phyloP scores from a whole-genome alignment of 2,113 vertebrate species.

The Heptranchias perlo region DNA sequence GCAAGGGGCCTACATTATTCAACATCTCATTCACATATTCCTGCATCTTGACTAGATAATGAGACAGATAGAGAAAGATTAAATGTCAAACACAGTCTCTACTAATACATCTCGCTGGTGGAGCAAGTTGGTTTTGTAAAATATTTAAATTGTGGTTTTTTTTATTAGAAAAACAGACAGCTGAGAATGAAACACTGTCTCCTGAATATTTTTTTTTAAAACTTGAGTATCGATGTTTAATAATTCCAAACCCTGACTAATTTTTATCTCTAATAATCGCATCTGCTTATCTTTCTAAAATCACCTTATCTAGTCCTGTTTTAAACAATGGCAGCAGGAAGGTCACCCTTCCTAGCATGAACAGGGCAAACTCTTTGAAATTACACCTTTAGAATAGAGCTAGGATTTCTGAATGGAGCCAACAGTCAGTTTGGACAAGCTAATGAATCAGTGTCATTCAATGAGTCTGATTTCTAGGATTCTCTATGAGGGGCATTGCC shows the following conservation, averaged over 20 bases:
- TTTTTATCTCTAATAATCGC: background rate
- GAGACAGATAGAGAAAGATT: background rate
- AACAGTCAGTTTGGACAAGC: background rate
- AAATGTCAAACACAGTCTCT: background rate
- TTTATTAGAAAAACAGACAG: background rate
- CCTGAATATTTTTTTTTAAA: background rate
- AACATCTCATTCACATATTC: background rate
- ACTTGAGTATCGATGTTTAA: background rate
- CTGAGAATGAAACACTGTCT: background rate
- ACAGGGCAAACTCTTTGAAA: background rate
- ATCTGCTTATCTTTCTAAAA: background rate
- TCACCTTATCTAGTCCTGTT: background rate
- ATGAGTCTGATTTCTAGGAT: background rate
- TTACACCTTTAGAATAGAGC: background rate
- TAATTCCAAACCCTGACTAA: background rate
- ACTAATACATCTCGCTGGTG: background rate
- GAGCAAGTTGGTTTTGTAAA: background rate
- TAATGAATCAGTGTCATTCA: slow-evolving; percentile 2
- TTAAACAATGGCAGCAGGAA: background rate
- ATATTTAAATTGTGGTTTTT: background rate
- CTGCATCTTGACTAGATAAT: slow-evolving; percentile 1
- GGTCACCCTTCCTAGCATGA: background rate
- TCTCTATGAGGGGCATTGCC: background rate
- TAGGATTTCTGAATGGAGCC: background rate
- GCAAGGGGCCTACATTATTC: background rate